These are phyloP conservation scores for Litocranius walleri DNA, from an alignment of 2,113 vertebrate species.

Conservation along the genomic window DNA sequence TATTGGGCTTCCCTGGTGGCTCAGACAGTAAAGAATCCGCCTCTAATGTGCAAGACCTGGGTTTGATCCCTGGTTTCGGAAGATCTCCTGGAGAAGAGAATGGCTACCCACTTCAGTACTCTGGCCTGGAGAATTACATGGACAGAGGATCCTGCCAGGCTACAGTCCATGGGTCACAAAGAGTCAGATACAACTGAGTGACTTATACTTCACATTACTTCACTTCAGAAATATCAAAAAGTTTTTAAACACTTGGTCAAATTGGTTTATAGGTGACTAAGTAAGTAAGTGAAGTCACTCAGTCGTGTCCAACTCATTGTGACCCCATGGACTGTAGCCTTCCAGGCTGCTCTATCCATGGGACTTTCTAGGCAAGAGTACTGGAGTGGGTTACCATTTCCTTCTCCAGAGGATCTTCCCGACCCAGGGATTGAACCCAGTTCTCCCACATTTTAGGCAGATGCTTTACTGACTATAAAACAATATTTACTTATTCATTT, in stretches of 20 bases:
- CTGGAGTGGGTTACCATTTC: background rate
- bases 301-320: background rate
- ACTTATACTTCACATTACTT: background rate
- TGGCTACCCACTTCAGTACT: background rate
- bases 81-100: background rate
- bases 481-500: background rate
- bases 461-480: background rate
- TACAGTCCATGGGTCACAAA: background rate
- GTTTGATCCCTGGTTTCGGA: rapidly evolving
- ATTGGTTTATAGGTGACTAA: background rate
- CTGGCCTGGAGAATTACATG: background rate
- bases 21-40: background rate
- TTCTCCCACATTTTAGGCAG: background rate
- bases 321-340: background rate
- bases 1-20: background rate
- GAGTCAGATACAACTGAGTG: background rate
- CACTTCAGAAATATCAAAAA: background rate
- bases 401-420: background rate
- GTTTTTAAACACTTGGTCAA: background rate
- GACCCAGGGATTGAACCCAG: background rate
- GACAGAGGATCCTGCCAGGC: background rate
- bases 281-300: background rate
- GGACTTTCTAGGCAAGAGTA: background rate
- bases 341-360: background rate
- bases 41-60: background rate